Evolutionary conservation across 2,888 invertebrate genomes (phyloP), one percentile per base, ranked within the genome.

Genomic region (Eupithecia exiguata): DNA sequence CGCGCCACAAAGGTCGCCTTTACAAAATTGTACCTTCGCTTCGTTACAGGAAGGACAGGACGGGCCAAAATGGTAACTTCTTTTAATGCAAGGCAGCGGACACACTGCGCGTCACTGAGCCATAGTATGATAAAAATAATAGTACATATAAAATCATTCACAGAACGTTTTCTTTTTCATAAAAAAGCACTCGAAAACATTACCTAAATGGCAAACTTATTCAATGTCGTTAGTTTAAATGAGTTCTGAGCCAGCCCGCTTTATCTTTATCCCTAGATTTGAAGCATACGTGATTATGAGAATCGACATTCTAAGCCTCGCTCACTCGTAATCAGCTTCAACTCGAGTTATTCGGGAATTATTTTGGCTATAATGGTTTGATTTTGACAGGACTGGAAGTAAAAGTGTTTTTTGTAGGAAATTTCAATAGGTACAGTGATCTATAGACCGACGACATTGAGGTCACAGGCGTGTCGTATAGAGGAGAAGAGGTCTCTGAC

Each of bases 181-280:
- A 49, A 49, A 49, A 53, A 53, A 4, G 18, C 53, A 21, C 21
- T 21, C 21, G 10, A 53, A 53, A 53, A 30, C n/a, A 61, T 61
- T 61, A 35, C 10, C 0, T 16, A 38, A 75, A 75, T 72, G 70
- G 46, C 21, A 38, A 71, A 77, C 69, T 77, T 75, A 75, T 77
- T 66, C 66, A 69, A 72, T 70, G 65, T 74, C 69, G 69, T 74
- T 43, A 68, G 49, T 65, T 74, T 71, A 73, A 72, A 78, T 74
- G 72, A 71, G 73, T 40, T 69, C 72, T 69, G 69, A 62, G 68
- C 66, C 68, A 21, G 38, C 68, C 58, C 74, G 18, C 49, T 76
- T 77, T 77, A 74, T 76, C 72, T 71, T 69, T 67, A 77, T 77
- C 71, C 67, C 62, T 58, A 68, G 74, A 70, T 71, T 75, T 73